Percentiles rank a stretch among this genome's conserved stretches.
Evolutionary conservation across 2,113 vertebrate species (phyloP).

Genomic region (Syngnathus typhle): DNA sequence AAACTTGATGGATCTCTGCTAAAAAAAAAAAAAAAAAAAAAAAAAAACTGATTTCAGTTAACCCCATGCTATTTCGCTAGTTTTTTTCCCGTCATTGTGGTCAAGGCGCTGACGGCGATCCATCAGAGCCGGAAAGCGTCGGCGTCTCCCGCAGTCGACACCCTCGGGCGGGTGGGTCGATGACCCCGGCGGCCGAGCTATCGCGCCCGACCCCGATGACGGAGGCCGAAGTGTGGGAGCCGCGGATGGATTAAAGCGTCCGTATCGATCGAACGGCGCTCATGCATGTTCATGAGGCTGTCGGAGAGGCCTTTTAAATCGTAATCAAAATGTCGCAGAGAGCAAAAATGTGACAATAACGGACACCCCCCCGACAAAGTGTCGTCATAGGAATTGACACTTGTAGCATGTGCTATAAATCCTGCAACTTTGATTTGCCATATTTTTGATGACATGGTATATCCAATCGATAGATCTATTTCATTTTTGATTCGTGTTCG

Average conservation of each 20-base stretch:
- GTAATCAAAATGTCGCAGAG: too few species aligned
- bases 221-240: not conserved
- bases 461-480: not conserved
- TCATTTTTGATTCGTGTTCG: too few species aligned
- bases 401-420: not conserved
- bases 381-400: not conserved
- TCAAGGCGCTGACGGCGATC: not conserved
- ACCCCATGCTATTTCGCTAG: not conserved
- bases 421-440: too few species aligned
- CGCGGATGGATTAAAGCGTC: not conserved
- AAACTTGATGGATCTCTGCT: conserved; percentile 38
- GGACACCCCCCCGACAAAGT: not conserved
- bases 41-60: conserved; percentile 27
- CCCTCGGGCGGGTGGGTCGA: not conserved
- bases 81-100: too few species aligned
- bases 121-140: not conserved
- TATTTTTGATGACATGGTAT: not conserved
- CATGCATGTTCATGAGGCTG: conserved; percentile 6
- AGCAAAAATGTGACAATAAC: not conserved
- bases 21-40: conserved; percentile 51
- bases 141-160: not conserved
- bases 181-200: not conserved
- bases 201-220: not conserved
- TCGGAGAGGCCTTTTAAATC: not conserved
- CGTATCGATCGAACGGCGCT: not conserved